Base-by-base conservation (phyloP, 2,797 vertebrate species). In the Mareca strepera region DNA sequence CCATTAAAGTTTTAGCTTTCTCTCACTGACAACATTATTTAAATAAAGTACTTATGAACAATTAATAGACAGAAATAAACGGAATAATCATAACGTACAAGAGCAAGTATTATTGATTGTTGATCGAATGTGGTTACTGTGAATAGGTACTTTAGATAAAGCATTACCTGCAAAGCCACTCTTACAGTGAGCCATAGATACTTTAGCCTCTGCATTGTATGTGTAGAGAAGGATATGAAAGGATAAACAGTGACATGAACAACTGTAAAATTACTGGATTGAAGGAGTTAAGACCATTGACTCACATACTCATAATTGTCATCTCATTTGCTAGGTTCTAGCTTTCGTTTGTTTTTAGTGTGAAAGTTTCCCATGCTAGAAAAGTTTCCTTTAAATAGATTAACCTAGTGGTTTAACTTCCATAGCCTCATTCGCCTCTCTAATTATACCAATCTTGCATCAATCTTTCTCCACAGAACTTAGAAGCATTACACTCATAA, bases 231-330 rank as follows among this genome's bases (percentile, higher is more conserved):
- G 25, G 14, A 33, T 18, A 53, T 11, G 12, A 12, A 64, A 43
- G 25, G 72, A 50, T 4, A 59, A 90, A 77, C 29, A 17, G 17
- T 43, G 28, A 64, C 16, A 63, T 70, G 17, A 59, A 43, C 4
- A 12, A 11, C 35, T 6, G 0, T 35, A 21, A 52, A 29, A 41
- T 62, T n/a, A 53, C 3, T 21, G 8, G 5, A 3, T 21, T 28
- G 4, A 74, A 41, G 6, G 5, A 9, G 9, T 39, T 46, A 41
- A 53, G 16, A 17, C 2, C 21, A 50, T 9, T 14, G 17, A 84
- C 67, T 41, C n/a, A 4, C 22, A 67, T 62, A 63, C 18, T 73
- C 16, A 1, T 37, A 39, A 33, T 18, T 41, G 5, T 3, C 11
- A 66, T 16, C 17, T 10, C 10, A 18, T 63, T 63, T 83, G 3